These are phyloP conservation scores for Melanotaenia pygmaea DNA, from an alignment of 2,797 vertebrate genomes.

Conservation along the genomic window DNA sequence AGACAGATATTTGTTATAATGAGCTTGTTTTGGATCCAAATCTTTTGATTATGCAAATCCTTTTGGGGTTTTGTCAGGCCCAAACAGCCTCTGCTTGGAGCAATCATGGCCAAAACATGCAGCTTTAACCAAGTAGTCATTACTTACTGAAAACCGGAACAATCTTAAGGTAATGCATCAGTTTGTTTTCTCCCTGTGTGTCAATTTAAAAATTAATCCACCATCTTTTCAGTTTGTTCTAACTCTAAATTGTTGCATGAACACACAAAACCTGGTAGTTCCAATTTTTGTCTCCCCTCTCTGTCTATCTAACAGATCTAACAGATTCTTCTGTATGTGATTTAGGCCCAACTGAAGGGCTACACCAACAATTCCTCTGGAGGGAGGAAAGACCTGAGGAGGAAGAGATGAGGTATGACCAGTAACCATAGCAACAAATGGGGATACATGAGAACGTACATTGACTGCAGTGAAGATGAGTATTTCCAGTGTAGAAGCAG, in stretches of 20 bases:
- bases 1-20: constrained; percentile 53
- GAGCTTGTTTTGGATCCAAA: constrained; percentile 54
- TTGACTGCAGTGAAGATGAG: constrained; percentile 45
- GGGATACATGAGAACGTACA: constrained; percentile 31
- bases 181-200: constrained; percentile 14
- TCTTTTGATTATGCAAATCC: constrained; percentile 60
- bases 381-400: constrained; percentile 34
- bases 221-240: constrained; percentile 13
- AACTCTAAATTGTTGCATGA: constrained; percentile 21
- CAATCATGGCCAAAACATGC: neutral
- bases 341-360: constrained; percentile 5
- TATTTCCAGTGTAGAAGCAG: constrained; percentile 34
- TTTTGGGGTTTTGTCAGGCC: constrained; percentile 27
- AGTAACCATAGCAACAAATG: constrained; percentile 64
- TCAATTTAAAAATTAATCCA: neutral
- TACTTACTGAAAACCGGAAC: constrained; percentile 44
- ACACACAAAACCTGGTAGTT: neutral
- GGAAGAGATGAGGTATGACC: constrained; percentile 38
- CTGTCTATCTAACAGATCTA: constrained; percentile 2
- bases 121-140: constrained; percentile 23
- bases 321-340: constrained; percentile 25
- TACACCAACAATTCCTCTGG: constrained; percentile 12
- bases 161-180: constrained; percentile 14
- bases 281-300: neutral
- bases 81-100: constrained; percentile 1